Conservation (phyloP, 2,888 invertebrate genomes). For the Orthosia cruda region DNA sequence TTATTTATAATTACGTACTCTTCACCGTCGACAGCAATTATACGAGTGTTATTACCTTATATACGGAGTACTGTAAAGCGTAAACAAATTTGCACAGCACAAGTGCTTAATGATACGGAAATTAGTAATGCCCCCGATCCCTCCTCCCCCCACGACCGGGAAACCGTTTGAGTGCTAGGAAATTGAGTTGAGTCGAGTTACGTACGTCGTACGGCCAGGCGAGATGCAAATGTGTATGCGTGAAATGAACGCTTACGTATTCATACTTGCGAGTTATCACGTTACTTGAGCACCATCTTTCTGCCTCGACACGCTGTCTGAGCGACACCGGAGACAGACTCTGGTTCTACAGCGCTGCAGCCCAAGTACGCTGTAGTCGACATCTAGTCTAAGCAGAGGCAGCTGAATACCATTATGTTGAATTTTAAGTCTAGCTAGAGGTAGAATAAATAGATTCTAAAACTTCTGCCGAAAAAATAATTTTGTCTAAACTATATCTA, state of each 20-base stretch:
- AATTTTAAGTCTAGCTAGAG: background rate
- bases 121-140: slow-evolving; percentile 73
- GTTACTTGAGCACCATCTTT: slow-evolving; percentile 45
- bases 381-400: background rate
- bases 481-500: background rate
- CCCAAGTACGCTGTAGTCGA: background rate
- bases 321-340: slow-evolving; percentile 4
- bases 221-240: slow-evolving; percentile 69
- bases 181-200: slow-evolving; percentile 80
- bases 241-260: slow-evolving; percentile 73
- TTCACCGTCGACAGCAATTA: slow-evolving; percentile 49
- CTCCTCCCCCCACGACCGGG: slow-evolving; percentile 64
- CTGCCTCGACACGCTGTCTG: slow-evolving; percentile 35
- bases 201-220: slow-evolving; percentile 70
- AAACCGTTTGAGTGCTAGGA: slow-evolving; percentile 81
- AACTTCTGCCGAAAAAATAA: too few species aligned
- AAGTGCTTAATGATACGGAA: slow-evolving; percentile 78
- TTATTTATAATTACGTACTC: slow-evolving; percentile 52
- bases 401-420: background rate
- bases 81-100: slow-evolving; percentile 66
- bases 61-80: slow-evolving; percentile 42
- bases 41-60: slow-evolving; percentile 60
- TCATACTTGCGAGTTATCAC: slow-evolving; percentile 65
- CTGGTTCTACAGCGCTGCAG: slow-evolving; percentile 1
- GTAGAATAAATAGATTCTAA: background rate